phyloP scores from a whole-genome alignment of 2,888 invertebrate genomes.

The Blastobasis adustella region DNA sequence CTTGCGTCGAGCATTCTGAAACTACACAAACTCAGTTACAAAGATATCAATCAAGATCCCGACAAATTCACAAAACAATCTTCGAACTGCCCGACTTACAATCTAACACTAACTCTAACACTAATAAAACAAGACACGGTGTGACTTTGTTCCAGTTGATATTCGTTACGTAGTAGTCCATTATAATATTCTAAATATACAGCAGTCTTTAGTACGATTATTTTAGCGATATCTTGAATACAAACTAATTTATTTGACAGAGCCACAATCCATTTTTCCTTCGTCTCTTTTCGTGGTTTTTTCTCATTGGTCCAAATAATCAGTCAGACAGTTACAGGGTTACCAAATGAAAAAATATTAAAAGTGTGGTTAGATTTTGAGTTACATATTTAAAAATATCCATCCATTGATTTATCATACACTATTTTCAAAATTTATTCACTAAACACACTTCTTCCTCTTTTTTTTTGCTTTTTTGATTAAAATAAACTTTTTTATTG shows the following conservation, averaged over 20 bases:
- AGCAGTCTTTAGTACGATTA: constrained; percentile 39
- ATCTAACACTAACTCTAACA: constrained; percentile 80
- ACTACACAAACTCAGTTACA: constrained; percentile 61
- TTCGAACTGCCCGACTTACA: constrained; percentile 58
- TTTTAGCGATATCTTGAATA: constrained; percentile 45
- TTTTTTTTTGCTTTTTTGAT: no score
- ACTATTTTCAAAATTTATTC: no score
- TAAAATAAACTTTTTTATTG: no score
- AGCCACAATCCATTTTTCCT: constrained; percentile 63
- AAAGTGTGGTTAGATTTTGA: not conserved
- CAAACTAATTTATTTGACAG: constrained; percentile 60
- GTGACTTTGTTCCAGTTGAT: constrained; percentile 77
- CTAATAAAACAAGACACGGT: constrained; percentile 79
- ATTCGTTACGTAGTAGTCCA: constrained; percentile 70
- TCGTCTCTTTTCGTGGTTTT: constrained; percentile 72
- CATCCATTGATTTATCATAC: no score
- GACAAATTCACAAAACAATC: constrained; percentile 27
- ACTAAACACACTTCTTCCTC: no score
- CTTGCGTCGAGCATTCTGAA: constrained; percentile 80
- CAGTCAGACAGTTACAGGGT: constrained; percentile 19
- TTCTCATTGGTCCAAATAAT: constrained; percentile 74
- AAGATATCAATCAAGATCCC: constrained; percentile 26
- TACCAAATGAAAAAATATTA: constrained; percentile 2
- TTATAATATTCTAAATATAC: constrained; percentile 41
- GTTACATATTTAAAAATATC: no score